Evolutionary conservation across 2,797 vertebrate species (phyloP), one percentile per base, ranked within the genome.

Genomic region (Danio jaintianensis): DNA sequence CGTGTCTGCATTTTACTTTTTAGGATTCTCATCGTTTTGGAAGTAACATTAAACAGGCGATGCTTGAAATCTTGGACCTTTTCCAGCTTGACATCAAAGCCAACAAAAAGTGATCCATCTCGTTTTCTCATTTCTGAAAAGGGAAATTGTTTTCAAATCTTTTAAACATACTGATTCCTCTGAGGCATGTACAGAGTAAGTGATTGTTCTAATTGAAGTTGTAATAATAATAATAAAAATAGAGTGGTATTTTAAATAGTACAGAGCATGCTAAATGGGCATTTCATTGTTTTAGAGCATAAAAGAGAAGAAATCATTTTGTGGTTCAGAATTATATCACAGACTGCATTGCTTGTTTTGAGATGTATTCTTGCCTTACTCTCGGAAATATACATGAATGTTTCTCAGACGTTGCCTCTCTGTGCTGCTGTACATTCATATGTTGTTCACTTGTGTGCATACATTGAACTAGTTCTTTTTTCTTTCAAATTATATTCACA

Each of bases 21-120:
- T 43, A 99, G 98, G 96, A 99, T 86, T 99, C 97, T 0, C 96
- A 97, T 74, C 97, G 97, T 55, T 99, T 98, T n/a, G 97, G 97
- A 15, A 68, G 20, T 83, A 92, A 97, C 89, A 93, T 99, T 87
- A 89, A 18, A 80, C 92, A 94, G 80, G 95, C 97, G 50, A 92
- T 98, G 96, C 66, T 91, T 16, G 97, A 99, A 66, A 95, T 97
- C 5, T 87, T 95, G 86, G 69, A 38, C 70, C 93, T 99, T 75
- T 98, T 96, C 84, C 87, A 93, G 75, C 13, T 89, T 0, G 63
- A 82, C 20, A 88, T 90, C 71, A 96, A 96, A 73, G 71, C 71
- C 38, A 62, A 74, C 22, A 91, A 92, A 18, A 91, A 93, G 82
- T 95, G 89, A 94, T 80, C 0, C 3, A 4, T 13, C 43, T 56